Evolutionary conservation across 2,888 invertebrate species (phyloP), one percentile per base, ranked within the genome.

Genomic region (Cyrtodaria siliqua): DNA sequence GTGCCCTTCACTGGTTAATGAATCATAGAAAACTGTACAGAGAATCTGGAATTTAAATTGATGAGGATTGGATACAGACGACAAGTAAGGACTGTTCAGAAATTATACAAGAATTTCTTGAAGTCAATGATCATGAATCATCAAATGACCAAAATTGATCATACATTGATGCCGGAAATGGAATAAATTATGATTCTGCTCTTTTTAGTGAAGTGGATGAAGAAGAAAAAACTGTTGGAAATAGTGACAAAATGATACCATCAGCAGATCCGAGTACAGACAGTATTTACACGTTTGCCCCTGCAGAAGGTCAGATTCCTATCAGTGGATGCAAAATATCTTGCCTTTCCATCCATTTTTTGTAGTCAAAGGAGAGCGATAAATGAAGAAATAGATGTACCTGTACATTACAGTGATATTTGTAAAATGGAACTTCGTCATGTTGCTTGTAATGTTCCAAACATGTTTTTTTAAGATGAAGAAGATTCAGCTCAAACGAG

Each of bases 1-100:
- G 23, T 42, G 79, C 82, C 2, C 56, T 79, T n/a, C 67, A 82
- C n/a, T 75, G 75, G 69, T 27, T 75, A n/a, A n/a, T n/a, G n/a
- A n/a, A n/a, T n/a, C n/a, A n/a, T n/a, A n/a, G n/a, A n/a, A n/a
- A n/a, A n/a, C 38, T 79, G 24, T 82, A 76, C 27, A 71, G 71
- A 53, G 63, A 61, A 40, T 69, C 75, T 29, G 59, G 62, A 52
- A 57, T 75, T 47, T 18, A 61, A 6, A 53, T 81, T 38, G 77
- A 81, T 68, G 23, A 63, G 2, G 20, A 70, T 4, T 77, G 77
- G 81, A 42, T 59, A 27, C n/a, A 57, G 14, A n/a, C 14, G 2
- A 60, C 62, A 9, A 44, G 33, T 12, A 47, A 50, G 14, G 33
- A 40, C 8, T 38, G 53, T 24, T 8, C 53, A 14, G 56, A 75